Conservation (phyloP, 2,888 invertebrate species). For the Drosophila greeni region DNA sequence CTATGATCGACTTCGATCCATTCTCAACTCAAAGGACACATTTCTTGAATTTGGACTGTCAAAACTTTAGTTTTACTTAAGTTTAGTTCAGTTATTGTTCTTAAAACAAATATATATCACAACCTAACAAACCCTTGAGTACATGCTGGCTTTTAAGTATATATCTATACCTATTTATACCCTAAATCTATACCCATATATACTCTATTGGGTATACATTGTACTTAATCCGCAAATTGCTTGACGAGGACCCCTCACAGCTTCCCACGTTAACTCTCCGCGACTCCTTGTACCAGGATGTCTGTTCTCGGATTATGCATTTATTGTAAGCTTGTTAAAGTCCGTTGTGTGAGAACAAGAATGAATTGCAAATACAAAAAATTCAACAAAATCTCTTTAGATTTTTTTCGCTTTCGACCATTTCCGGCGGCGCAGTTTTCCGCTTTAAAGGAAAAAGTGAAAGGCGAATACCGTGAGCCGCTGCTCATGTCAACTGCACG, state of each 20-base stretch:
- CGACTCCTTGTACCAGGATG: not conserved
- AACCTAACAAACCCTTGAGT: too few relatives aligned
- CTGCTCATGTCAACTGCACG: constrained; percentile 66
- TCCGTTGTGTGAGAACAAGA: constrained; percentile 1
- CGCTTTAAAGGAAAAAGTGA: constrained; percentile 15
- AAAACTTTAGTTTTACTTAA: too few relatives aligned
- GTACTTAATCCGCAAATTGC: constrained; percentile 1
- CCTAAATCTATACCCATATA: too few relatives aligned
- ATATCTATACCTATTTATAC: too few relatives aligned
- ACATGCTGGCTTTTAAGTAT: too few relatives aligned
- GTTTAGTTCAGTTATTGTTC: too few relatives aligned
- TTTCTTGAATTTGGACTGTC: too few relatives aligned
- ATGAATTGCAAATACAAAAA: constrained; percentile 4
- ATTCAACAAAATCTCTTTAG: not conserved
- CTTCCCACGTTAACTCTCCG: constrained; percentile 14
- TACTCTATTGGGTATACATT: too few relatives aligned
- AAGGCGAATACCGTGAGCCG: constrained; percentile 11
- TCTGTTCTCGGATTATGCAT: constrained; percentile 18
- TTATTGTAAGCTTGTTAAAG: constrained; percentile 34
- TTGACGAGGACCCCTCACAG: not conserved
- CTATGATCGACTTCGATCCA: too few relatives aligned
- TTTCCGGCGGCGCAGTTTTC: constrained; percentile 18
- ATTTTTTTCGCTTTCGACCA: constrained; percentile 1
- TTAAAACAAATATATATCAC: too few relatives aligned
- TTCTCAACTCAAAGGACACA: too few relatives aligned